These are phyloP conservation scores for Abramis brama DNA, from an alignment of 2,113 vertebrate genomes.

Conservation along the genomic window DNA sequence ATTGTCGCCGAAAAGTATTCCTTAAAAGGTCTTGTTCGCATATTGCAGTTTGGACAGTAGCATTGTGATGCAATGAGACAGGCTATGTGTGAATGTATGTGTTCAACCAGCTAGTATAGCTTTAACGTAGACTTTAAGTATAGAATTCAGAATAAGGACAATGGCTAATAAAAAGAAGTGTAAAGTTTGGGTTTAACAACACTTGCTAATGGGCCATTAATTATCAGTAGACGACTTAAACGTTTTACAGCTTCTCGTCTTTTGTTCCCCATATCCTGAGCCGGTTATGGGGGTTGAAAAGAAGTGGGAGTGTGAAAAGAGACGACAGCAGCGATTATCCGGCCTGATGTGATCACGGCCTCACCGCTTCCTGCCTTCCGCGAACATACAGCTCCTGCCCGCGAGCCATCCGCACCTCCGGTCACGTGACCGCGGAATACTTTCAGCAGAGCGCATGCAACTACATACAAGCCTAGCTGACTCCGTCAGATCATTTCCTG, in stretches of 20 bases:
- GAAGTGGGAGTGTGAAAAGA: background rate
- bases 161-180: background rate
- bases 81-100: background rate
- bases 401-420: background rate
- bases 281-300: background rate
- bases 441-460: background rate
- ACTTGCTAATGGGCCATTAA: slow-evolving; percentile 9
- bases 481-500: background rate
- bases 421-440: slow-evolving; percentile 1
- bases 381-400: slow-evolving; percentile 13
- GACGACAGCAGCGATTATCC: slow-evolving; percentile 24
- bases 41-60: background rate
- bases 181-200: background rate
- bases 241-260: background rate
- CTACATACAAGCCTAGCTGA: background rate
- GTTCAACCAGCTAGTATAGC: background rate
- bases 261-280: slow-evolving; percentile 39
- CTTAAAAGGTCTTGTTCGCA: background rate
- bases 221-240: background rate
- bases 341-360: slow-evolving; percentile 15
- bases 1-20: background rate
- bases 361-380: slow-evolving; percentile 45
- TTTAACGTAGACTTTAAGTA: background rate
- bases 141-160: background rate
- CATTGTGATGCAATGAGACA: background rate